These are phyloP conservation scores for Caenorhabditis panamensis DNA, from an alignment of 2,888 invertebrate genomes.

Conservation along the genomic window DNA sequence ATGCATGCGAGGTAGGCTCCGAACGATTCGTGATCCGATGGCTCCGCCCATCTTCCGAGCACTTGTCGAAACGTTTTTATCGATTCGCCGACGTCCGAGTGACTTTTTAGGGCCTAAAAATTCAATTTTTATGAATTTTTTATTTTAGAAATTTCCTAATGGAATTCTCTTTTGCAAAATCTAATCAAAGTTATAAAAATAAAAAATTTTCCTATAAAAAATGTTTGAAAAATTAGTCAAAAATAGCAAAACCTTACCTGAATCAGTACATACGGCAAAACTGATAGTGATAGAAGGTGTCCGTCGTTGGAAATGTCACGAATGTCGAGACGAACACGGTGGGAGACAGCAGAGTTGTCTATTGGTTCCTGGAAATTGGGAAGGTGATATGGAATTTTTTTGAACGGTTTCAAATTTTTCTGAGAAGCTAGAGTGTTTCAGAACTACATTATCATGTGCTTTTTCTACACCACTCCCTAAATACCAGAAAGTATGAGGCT, in stretches of 20 bases:
- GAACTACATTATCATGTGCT: too few species aligned
- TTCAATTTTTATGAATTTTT: neutral
- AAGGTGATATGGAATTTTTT: slow-evolving; percentile 4
- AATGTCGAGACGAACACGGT: slow-evolving; percentile 74
- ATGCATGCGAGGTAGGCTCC: slow-evolving; percentile 84
- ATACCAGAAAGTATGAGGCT: too few species aligned
- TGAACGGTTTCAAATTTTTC: too few species aligned
- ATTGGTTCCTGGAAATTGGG: slow-evolving; percentile 64
- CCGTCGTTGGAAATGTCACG: slow-evolving; percentile 82
- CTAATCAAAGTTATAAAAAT: neutral
- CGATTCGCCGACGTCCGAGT: slow-evolving; percentile 32
- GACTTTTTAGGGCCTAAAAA: slow-evolving; percentile 60
- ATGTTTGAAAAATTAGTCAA: too few species aligned
- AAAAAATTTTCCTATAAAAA: too few species aligned
- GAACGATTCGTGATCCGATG: slow-evolving; percentile 94
- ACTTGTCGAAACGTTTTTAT: slow-evolving; percentile 48
- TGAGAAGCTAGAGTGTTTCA: too few species aligned
- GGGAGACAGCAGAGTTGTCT: slow-evolving; percentile 21
- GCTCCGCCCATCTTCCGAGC: slow-evolving; percentile 62
- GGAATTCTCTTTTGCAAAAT: too few species aligned
- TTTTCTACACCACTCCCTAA: too few species aligned
- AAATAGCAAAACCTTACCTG: too few species aligned
- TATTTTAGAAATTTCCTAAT: neutral
- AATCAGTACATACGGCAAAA: slow-evolving; percentile 77
- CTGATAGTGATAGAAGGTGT: slow-evolving; percentile 78